Conservation (phyloP, 2,113 vertebrate species). For the Electrona antarctica region DNA sequence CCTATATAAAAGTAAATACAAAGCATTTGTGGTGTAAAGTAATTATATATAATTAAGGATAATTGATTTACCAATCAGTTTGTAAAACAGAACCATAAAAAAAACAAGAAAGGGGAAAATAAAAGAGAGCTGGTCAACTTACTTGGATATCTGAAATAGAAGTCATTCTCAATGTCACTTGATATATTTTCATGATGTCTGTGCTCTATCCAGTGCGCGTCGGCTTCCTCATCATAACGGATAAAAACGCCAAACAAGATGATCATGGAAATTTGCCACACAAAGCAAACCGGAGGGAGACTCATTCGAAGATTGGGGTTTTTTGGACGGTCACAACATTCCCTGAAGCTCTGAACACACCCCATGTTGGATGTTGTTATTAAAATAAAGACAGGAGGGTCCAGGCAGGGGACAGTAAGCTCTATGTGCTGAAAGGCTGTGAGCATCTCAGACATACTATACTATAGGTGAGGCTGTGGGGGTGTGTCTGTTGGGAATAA, state of each 20-base stretch:
- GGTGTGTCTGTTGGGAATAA: background rate
- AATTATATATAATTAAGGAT: background rate
- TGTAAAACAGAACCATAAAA: background rate
- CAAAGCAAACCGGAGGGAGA: slow-evolving; percentile 85
- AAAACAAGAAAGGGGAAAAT: background rate
- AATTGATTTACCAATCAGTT: background rate
- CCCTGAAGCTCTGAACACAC: slow-evolving; percentile 64
- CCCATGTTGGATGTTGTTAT: slow-evolving; percentile 63
- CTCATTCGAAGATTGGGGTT: slow-evolving; percentile 85
- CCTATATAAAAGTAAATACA: background rate
- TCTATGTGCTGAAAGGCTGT: background rate
- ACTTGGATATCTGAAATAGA: slow-evolving; percentile 98
- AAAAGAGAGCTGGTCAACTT: slow-evolving; percentile 72
- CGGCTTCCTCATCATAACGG: slow-evolving; percentile 81
- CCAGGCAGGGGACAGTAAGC: background rate
- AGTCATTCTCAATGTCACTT: slow-evolving; percentile 89
- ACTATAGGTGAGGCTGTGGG: slow-evolving; percentile 1
- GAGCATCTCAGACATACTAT: slow-evolving; percentile 30
- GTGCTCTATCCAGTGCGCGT: slow-evolving; percentile 79
- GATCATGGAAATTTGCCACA: slow-evolving; percentile 90
- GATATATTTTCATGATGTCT: slow-evolving; percentile 70
- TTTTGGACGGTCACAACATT: slow-evolving; percentile 72
- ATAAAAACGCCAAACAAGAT: slow-evolving; percentile 92
- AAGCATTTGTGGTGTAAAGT: background rate
- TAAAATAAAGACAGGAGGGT: background rate